Evolutionary conservation across 2,797 vertebrate species (phyloP).

Genomic region (Menidia menidia): DNA sequence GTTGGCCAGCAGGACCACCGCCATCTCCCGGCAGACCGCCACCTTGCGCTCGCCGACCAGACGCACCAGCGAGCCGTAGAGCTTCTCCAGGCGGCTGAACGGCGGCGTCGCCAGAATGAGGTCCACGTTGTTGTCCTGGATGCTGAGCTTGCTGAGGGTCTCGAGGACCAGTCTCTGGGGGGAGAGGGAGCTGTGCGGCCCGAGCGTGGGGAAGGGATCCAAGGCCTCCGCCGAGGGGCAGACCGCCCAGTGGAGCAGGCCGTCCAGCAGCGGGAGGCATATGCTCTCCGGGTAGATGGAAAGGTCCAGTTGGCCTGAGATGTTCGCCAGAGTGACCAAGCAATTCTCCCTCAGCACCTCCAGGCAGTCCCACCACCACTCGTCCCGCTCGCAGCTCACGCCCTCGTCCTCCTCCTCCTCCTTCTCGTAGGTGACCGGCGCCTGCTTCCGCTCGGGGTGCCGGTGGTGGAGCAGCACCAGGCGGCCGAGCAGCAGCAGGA

Average conservation of each 20-base stretch:
- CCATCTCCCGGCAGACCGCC: constrained; percentile 98
- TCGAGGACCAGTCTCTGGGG: constrained; percentile 99
- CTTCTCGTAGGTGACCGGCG: constrained; percentile 95
- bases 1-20: constrained; percentile 96
- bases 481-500: constrained; percentile 94
- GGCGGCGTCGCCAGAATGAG: constrained; percentile 98
- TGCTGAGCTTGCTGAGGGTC: constrained; percentile 99
- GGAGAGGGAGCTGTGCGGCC: constrained; percentile 92
- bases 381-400: constrained; percentile 93
- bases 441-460: constrained; percentile 96
- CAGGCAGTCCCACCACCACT: constrained; percentile 99
- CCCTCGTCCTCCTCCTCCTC: constrained; percentile 96
- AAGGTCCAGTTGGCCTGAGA: constrained; percentile 98
- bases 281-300: constrained; percentile 97
- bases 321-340: constrained; percentile 96
- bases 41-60: constrained; percentile 98
- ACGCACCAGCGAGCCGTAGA: constrained; percentile 94
- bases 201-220: constrained; percentile 96
- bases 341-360: constrained; percentile 96
- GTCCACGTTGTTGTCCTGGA: constrained; percentile 99
- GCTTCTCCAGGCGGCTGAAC: constrained; percentile 96
- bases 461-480: constrained; percentile 95
- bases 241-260: constrained; percentile 97
- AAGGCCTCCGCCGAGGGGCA: constrained; percentile 98
- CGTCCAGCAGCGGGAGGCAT: constrained; percentile 96